Conservation (phyloP, 2,797 vertebrate genomes). For the Fundulus diaphanus region DNA sequence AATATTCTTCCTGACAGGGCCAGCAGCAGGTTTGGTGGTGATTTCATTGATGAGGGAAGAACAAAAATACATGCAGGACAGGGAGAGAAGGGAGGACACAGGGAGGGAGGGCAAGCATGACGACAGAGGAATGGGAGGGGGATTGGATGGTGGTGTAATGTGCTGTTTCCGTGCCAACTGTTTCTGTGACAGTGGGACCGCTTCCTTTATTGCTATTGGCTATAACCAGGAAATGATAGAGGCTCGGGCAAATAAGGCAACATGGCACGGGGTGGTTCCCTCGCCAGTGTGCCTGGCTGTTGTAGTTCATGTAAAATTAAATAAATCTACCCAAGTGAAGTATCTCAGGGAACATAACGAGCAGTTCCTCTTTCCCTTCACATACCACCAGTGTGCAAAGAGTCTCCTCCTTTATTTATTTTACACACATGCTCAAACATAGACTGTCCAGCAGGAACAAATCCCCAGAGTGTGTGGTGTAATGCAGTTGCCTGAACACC, state of each 20-base stretch:
- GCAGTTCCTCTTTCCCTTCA: constrained; percentile 55
- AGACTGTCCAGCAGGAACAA: constrained; percentile 44
- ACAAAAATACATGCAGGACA: constrained; percentile 71
- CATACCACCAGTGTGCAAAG: constrained; percentile 55
- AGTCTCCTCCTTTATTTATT: constrained; percentile 52
- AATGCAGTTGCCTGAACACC: constrained; percentile 68
- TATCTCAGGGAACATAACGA: neutral
- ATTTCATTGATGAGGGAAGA: constrained; percentile 83
- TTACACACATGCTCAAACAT: constrained; percentile 35
- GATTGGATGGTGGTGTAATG: constrained; percentile 82
- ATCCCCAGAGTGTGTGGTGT: constrained; percentile 59
- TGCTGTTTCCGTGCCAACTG: constrained; percentile 87
- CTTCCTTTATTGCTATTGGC: constrained; percentile 82
- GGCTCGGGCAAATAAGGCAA: constrained; percentile 69
- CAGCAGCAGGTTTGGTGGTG: constrained; percentile 69
- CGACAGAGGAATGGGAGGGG: constrained; percentile 79
- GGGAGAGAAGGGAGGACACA: constrained; percentile 41
- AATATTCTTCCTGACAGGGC: constrained; percentile 40
- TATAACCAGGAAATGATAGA: constrained; percentile 69
- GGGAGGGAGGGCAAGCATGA: constrained; percentile 73
- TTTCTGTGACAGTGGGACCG: constrained; percentile 82
- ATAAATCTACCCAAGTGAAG: neutral
- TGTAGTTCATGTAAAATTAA: constrained; percentile 28
- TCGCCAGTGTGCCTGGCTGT: constrained; percentile 38
- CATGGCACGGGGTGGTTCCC: constrained; percentile 48